A percentile compares a stretch with the other conserved stretches of the same genome.
Evolutionary conservation across 30 jellyfish, hydroid and myxozoan genomes (phyloP).

Genomic region (Sanderia malayensis): DNA sequence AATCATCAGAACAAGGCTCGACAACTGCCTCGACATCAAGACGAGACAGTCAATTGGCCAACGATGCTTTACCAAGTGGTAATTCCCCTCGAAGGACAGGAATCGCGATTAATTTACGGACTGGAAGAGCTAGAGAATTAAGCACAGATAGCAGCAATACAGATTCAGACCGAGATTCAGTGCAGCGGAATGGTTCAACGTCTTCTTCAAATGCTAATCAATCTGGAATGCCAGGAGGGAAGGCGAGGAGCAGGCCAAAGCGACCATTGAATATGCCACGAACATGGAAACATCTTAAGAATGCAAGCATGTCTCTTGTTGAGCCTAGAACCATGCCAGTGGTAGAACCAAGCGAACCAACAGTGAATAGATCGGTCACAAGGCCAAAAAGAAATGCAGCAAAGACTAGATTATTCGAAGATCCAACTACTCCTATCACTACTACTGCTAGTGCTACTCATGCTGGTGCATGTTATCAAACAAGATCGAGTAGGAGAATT

Average conservation of each 20-base stretch:
- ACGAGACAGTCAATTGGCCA: not conserved
- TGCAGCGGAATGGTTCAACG: not conserved
- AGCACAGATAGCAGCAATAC: conserved; percentile 18
- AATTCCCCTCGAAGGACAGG: conserved; percentile 53
- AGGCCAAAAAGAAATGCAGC: not conserved
- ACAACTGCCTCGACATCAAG: not conserved
- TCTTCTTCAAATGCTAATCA: not conserved
- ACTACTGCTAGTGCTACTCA: too few species aligned
- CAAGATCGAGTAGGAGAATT: conserved; percentile 45
- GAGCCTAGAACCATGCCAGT: too few species aligned
- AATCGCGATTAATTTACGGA: conserved; percentile 55
- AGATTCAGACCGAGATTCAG: conserved; percentile 15
- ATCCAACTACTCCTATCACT: too few species aligned
- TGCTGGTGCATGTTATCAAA: conserved; percentile 6
- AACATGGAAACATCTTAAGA: not conserved
- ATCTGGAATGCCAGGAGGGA: not conserved
- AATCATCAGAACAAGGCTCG: not conserved
- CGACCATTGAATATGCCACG: not conserved
- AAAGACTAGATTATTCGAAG: conserved; percentile 4
- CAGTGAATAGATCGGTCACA: not conserved
- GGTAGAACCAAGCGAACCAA: not conserved
- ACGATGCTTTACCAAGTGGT: not conserved
- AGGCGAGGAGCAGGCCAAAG: not conserved
- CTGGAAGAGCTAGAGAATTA: conserved; percentile 66
- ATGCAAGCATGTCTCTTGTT: not conserved